Conservation (phyloP, 2,888 invertebrate species). For the Carcina quercana region DNA sequence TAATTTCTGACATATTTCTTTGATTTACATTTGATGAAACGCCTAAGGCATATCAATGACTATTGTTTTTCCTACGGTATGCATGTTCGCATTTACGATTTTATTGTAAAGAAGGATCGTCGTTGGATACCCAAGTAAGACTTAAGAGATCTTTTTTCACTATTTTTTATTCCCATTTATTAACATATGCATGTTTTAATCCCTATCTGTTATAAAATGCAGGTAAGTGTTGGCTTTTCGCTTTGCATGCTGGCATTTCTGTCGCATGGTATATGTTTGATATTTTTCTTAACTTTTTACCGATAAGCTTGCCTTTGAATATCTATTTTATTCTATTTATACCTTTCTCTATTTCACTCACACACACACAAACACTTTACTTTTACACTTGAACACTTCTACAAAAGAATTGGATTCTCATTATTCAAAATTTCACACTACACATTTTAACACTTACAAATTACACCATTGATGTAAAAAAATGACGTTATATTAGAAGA, state of each 20-base stretch:
- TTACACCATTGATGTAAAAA: constrained; percentile 31
- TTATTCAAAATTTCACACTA: constrained; percentile 66
- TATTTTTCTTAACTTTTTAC: constrained; percentile 32
- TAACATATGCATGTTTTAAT: constrained; percentile 7
- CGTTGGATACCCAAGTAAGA: constrained; percentile 72
- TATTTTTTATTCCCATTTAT: constrained; percentile 34
- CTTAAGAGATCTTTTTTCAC: constrained; percentile 45
- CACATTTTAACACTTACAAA: constrained; percentile 48
- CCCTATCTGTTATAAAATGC: constrained; percentile 17
- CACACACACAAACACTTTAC: constrained; percentile 38
- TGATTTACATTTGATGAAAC: constrained; percentile 42
- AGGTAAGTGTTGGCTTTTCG: constrained; percentile 52
- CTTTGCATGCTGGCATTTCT: constrained; percentile 56
- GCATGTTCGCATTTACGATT: constrained; percentile 48
- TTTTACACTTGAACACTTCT: constrained; percentile 32
- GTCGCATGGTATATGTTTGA: constrained; percentile 52
- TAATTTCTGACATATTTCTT: constrained; percentile 42
- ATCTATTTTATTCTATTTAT: constrained; percentile 50
- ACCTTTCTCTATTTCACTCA: constrained; percentile 54
- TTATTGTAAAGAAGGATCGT: constrained; percentile 63
- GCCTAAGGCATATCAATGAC: constrained; percentile 24
- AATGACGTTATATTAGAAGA: constrained; percentile 37
- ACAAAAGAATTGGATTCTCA: constrained; percentile 54
- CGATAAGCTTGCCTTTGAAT: constrained; percentile 50
- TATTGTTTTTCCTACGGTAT: constrained; percentile 40